Conservation (phyloP, 2,113 vertebrate species). For the Phaethon lepturus region DNA sequence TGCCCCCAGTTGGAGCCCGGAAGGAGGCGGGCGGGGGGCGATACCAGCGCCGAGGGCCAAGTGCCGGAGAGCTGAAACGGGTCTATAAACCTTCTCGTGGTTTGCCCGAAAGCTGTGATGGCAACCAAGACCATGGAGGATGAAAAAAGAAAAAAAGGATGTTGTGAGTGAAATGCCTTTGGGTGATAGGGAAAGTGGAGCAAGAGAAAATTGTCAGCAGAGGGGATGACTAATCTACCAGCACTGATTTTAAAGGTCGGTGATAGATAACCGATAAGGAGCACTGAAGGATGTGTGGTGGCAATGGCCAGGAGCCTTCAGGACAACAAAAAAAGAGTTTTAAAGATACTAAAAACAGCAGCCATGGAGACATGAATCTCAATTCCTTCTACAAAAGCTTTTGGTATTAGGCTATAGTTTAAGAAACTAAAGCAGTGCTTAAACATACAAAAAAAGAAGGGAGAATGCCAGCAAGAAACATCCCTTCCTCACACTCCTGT, state of each 20-base stretch:
- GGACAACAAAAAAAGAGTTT: neutral
- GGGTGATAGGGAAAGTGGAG: neutral
- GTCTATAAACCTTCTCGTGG: rapidly evolving
- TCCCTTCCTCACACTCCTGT: neutral
- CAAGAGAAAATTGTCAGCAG: neutral
- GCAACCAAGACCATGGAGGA: too few relatives aligned
- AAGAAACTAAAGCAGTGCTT: neutral
- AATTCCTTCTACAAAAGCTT: neutral
- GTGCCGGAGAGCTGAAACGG: neutral
- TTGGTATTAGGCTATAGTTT: neutral
- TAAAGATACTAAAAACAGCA: neutral
- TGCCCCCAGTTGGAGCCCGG: rapidly evolving
- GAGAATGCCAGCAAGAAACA: neutral
- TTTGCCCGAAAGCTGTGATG: neutral
- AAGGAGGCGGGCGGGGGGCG: neutral
- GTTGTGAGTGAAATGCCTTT: neutral
- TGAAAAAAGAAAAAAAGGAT: neutral
- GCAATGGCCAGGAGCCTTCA: neutral
- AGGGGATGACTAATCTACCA: neutral
- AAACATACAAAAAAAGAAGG: neutral
- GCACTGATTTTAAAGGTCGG: neutral
- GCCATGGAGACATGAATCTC: rapidly evolving
- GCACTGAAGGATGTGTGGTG: neutral
- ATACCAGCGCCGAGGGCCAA: rapidly evolving
- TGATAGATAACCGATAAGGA: neutral